Evolutionary conservation across 2,888 invertebrate species (phyloP).

Genomic region (Lycocerus yunnanus): DNA sequence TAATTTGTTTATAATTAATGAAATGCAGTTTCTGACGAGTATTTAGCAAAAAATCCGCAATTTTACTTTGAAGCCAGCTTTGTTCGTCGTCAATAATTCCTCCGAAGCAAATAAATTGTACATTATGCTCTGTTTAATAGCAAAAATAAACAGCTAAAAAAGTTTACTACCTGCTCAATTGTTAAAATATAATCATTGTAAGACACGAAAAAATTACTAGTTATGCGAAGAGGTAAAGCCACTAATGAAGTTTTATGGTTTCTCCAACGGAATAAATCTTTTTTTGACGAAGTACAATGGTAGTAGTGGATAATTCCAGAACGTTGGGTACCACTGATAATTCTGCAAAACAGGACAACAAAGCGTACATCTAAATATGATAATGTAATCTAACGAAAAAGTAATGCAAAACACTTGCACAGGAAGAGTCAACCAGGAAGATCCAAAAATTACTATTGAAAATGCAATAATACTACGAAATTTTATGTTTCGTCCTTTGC

Average conservation of each 20-base stretch:
- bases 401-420: not conserved
- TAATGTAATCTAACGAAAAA: not conserved
- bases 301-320: not conserved
- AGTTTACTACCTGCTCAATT: not conserved
- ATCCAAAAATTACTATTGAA: no score
- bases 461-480: no score
- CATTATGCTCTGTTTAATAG: not conserved
- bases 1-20: slow-evolving; percentile 8
- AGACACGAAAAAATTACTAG: not conserved
- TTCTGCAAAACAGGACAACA: not conserved
- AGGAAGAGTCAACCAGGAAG: no score
- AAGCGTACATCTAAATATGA: not conserved
- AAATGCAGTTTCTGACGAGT: not conserved
- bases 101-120: not conserved
- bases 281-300: not conserved
- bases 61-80: not conserved
- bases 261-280: not conserved
- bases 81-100: not conserved
- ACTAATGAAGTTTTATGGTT: not conserved
- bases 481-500: no score
- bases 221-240: not conserved
- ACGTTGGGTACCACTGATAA: not conserved
- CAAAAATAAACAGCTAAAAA: not conserved
- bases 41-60: not conserved
- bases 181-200: not conserved